Evolutionary conservation across 2,113 vertebrate genomes (phyloP).

Genomic region (Hippocampus barbouri): DNA sequence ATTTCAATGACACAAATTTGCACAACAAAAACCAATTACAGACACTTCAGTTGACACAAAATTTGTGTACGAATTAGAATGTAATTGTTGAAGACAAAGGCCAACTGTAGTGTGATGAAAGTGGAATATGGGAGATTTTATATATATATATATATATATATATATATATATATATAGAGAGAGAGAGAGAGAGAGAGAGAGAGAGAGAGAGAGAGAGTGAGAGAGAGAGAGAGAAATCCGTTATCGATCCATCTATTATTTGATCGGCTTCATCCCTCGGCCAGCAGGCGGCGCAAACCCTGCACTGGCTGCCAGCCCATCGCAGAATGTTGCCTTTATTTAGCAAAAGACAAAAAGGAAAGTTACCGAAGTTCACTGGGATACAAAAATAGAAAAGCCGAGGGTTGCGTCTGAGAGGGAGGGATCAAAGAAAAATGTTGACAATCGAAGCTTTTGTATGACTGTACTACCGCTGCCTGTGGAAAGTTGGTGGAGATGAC

Average conservation of each 20-base stretch:
- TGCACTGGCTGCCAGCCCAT: neutral
- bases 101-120: too few relatives aligned
- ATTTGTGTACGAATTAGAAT: too few relatives aligned
- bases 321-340: neutral
- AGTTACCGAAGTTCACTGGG: neutral
- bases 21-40: neutral
- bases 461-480: neutral
- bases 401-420: neutral
- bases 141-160: too few relatives aligned
- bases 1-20: neutral
- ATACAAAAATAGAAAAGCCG: neutral
- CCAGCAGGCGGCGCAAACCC: neutral
- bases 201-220: too few relatives aligned
- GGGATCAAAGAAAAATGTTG: neutral
- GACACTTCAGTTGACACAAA: neutral
- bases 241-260: too few relatives aligned
- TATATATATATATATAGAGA: too few relatives aligned
- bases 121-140: too few relatives aligned
- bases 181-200: too few relatives aligned
- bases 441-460: neutral
- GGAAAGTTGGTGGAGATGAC: conserved; percentile 16
- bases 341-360: too few relatives aligned
- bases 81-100: too few relatives aligned
- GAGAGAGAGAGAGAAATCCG: too few relatives aligned
- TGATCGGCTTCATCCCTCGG: too few relatives aligned